These are phyloP conservation scores for Pseudomyrmex dendroicus DNA, from an alignment of 1,140 invertebrate genomes.

Conservation along the genomic window DNA sequence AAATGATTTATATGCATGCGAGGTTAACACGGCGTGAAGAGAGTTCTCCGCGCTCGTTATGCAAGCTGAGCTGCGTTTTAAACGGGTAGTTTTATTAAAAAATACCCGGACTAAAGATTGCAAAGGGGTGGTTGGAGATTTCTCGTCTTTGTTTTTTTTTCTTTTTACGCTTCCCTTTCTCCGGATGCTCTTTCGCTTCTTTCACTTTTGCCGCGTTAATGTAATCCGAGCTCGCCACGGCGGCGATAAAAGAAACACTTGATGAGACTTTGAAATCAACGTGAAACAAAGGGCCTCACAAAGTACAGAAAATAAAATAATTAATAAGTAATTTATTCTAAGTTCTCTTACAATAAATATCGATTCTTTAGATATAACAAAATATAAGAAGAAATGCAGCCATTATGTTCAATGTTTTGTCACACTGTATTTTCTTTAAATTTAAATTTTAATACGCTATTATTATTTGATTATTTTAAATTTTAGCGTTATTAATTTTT, in stretches of 20 bases:
- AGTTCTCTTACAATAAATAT: not conserved
- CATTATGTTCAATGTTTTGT: constrained; percentile 2
- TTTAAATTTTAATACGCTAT: not conserved
- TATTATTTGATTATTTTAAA: not conserved
- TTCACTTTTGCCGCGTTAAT: constrained; percentile 33
- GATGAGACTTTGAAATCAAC: constrained; percentile 28
- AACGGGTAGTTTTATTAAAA: constrained; percentile 54
- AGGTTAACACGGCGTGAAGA: constrained; percentile 41
- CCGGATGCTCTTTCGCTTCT: constrained; percentile 29
- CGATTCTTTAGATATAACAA: not conserved
- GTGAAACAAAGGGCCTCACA: not conserved
- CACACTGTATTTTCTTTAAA: not conserved
- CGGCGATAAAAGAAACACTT: constrained; percentile 21
- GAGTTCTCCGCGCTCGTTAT: constrained; percentile 44
- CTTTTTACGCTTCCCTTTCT: constrained; percentile 36
- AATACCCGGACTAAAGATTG: constrained; percentile 43
- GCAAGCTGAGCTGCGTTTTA: constrained; percentile 51
- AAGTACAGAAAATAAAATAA: not conserved
- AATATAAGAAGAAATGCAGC: not conserved
- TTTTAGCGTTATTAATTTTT: not conserved
- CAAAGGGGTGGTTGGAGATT: not conserved
- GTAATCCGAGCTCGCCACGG: constrained; percentile 8
- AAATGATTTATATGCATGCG: constrained; percentile 52
- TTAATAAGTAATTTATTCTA: too few relatives aligned
- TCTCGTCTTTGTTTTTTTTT: not conserved